A percentile compares a stretch with the other conserved stretches of the same genome.
phyloP scores from a whole-genome alignment of 1,140 invertebrate species.

The Vanessa atalanta region DNA sequence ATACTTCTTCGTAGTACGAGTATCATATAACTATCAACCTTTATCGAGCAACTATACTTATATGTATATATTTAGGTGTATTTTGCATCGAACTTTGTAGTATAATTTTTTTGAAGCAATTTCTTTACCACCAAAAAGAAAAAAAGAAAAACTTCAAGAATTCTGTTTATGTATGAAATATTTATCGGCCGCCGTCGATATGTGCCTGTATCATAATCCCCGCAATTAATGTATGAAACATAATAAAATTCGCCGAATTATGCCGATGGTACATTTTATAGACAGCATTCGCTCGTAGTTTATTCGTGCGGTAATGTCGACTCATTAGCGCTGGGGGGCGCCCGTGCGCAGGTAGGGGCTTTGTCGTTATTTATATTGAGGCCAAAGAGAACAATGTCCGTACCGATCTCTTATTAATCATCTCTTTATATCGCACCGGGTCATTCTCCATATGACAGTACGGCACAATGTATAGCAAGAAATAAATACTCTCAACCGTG shows the following conservation, averaged over 20 bases:
- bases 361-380: slow-evolving; percentile 61
- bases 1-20: too few relatives aligned
- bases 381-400: slow-evolving; percentile 62
- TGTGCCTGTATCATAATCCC: slow-evolving; percentile 8
- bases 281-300: slow-evolving; percentile 35
- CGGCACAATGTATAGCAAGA: background rate
- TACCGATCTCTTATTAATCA: slow-evolving; percentile 66
- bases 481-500: background rate
- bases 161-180: background rate
- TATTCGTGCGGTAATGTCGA: slow-evolving; percentile 48
- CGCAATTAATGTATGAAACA: slow-evolving; percentile 22
- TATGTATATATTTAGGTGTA: too few relatives aligned
- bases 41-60: too few relatives aligned
- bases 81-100: too few relatives aligned
- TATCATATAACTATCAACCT: too few relatives aligned
- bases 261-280: slow-evolving; percentile 42
- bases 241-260: slow-evolving; percentile 7
- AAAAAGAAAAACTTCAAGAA: background rate
- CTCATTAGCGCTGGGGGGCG: slow-evolving; percentile 71
- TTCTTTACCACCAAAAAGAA: too few relatives aligned
- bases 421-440: slow-evolving; percentile 49
- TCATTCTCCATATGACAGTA: background rate
- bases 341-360: slow-evolving; percentile 53
- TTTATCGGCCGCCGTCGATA: background rate
- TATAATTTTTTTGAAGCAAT: too few relatives aligned